Percentiles rank a stretch among this genome's conserved stretches.
phyloP scores from a whole-genome alignment of 1,140 invertebrate genomes.

The Oedothorax gibbosus region DNA sequence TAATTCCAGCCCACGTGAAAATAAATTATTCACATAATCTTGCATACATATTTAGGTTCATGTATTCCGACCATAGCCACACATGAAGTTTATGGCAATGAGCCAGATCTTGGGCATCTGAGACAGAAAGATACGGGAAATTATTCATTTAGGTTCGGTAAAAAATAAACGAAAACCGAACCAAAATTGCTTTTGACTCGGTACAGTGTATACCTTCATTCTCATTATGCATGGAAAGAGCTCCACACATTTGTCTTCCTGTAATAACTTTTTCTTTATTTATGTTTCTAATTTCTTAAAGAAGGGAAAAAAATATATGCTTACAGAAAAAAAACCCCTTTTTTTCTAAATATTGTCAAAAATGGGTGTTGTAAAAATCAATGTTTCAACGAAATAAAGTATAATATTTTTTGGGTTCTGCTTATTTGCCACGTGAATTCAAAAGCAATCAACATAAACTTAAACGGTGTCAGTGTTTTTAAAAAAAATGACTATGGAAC shows the following conservation, averaged over 20 bases:
- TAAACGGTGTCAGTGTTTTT: too few species aligned
- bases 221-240: slow-evolving; percentile 20
- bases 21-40: too few species aligned
- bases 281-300: slow-evolving; percentile 33
- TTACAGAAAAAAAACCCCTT: neutral
- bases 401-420: too few species aligned
- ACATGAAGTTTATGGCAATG: neutral
- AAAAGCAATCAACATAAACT: too few species aligned
- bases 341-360: neutral
- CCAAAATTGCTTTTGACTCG: slow-evolving; percentile 23
- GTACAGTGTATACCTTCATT: neutral
- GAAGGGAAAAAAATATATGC: neutral
- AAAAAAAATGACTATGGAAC: too few species aligned
- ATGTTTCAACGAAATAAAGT: neutral
- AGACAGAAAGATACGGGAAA: slow-evolving; percentile 3
- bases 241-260: slow-evolving; percentile 22
- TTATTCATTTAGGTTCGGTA: slow-evolving; percentile 19
- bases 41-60: too few species aligned
- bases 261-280: slow-evolving; percentile 41
- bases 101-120: slow-evolving; percentile 19
- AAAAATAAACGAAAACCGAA: slow-evolving; percentile 16
- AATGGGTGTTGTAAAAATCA: neutral
- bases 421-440: too few species aligned
- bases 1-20: too few species aligned
- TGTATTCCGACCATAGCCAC: too few species aligned